These are phyloP conservation scores for Arenaria interpres DNA, from an alignment of 2,113 vertebrate species.

Conservation along the genomic window DNA sequence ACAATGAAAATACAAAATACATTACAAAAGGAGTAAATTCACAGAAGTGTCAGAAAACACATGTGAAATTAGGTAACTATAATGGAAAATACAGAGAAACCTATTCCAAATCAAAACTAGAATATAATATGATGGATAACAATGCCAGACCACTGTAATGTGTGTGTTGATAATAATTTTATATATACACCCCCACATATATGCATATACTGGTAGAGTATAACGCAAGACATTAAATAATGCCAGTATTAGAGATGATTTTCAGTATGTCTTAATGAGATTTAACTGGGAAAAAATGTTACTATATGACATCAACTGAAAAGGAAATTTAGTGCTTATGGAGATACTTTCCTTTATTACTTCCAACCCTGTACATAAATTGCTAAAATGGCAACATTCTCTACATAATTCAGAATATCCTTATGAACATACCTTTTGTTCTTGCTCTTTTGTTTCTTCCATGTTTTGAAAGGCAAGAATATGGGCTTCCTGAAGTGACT, in stretches of 20 bases:
- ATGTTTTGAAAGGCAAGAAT: conserved; percentile 89
- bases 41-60: not conserved
- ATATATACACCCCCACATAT: not conserved
- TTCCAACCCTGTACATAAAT: not conserved
- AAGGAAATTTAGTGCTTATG: not conserved
- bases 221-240: not conserved
- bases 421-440: conserved; percentile 83
- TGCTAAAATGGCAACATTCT: not conserved
- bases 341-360: not conserved
- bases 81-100: not conserved
- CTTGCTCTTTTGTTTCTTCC: conserved; percentile 89
- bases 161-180: not conserved
- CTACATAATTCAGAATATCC: not conserved
- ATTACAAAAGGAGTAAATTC: not conserved
- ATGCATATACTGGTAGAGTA: not conserved
- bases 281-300: not conserved
- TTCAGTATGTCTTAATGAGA: not conserved
- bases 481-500: conserved; percentile 91
- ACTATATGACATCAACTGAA: not conserved
- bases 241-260: not conserved
- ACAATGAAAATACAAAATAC: not conserved
- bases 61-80: not conserved
- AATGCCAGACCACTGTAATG: not conserved
- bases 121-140: not conserved
- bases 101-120: not conserved